Evolutionary conservation across 2,888 invertebrate species (phyloP).

Genomic region (Drepanosiphum platanoidis): DNA sequence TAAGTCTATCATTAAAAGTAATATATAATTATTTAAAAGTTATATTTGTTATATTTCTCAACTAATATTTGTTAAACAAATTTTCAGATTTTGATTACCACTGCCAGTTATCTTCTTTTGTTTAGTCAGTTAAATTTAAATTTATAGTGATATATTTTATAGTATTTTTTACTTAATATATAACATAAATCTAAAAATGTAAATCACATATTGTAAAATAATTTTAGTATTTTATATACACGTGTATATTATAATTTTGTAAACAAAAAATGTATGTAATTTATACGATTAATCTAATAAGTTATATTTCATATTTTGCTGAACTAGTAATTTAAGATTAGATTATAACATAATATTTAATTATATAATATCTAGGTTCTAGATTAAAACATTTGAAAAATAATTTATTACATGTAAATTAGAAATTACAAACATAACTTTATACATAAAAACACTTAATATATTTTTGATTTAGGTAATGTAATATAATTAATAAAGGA

Average conservation of each 20-base stretch:
- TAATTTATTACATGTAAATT: too few relatives aligned
- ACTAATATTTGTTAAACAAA: neutral
- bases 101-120: slow-evolving; percentile 57
- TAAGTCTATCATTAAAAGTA: slow-evolving; percentile 18
- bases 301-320: too few relatives aligned
- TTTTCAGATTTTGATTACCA: slow-evolving; percentile 49
- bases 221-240: neutral
- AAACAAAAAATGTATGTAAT: neutral
- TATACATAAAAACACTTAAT: too few relatives aligned
- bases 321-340: too few relatives aligned
- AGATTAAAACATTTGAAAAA: too few relatives aligned
- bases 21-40: neutral
- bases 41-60: neutral
- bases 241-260: neutral
- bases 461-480: too few relatives aligned
- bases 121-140: slow-evolving; percentile 54
- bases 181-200: neutral
- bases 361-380: too few relatives aligned
- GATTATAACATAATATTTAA: too few relatives aligned
- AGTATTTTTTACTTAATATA: neutral
- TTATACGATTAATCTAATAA: too few relatives aligned
- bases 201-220: neutral
- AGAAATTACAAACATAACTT: too few relatives aligned
- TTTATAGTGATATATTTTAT: neutral
- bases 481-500: too few relatives aligned